Percentiles rank a stretch among this genome's conserved stretches.
Evolutionary conservation across 1,140 invertebrate genomes (phyloP).

Genomic region (Amyelois transitella): DNA sequence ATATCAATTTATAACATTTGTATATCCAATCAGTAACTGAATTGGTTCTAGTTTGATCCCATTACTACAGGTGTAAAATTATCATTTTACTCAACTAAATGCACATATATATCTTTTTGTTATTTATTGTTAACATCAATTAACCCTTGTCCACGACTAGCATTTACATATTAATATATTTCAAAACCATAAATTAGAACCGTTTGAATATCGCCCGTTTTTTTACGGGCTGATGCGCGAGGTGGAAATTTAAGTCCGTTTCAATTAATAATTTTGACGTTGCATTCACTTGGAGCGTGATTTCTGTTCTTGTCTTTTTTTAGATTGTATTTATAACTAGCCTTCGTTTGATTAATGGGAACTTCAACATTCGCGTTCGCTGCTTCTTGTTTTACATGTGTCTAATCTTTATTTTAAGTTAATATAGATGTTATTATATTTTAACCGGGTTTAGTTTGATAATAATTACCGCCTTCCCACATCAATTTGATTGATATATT

Average conservation of each 20-base stretch:
- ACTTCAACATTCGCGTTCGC: not conserved
- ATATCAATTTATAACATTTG: conserved; percentile 27
- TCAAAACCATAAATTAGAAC: conserved; percentile 37
- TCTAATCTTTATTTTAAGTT: not conserved
- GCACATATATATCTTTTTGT: conserved; percentile 25
- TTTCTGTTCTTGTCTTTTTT: conserved; percentile 5
- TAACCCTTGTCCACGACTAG: conserved; percentile 33
- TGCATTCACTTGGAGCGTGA: conserved; percentile 15
- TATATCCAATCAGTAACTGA: conserved; percentile 23
- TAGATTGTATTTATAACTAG: conserved; percentile 7
- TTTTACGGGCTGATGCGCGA: conserved; percentile 15
- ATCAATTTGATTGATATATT: too few species aligned
- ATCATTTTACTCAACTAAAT: conserved; percentile 21
- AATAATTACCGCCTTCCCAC: too few species aligned
- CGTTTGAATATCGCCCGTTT: conserved; percentile 21
- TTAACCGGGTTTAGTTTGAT: not conserved
- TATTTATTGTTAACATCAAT: conserved; percentile 55
- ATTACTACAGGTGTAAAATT: conserved; percentile 33
- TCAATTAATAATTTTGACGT: conserved; percentile 35
- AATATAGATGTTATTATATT: not conserved
- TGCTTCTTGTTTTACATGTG: conserved; percentile 4
- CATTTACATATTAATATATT: conserved; percentile 50
- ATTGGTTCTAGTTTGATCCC: conserved; percentile 27
- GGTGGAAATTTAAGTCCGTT: conserved; percentile 23
- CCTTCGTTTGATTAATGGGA: conserved; percentile 2